Evolutionary conservation across 2,113 vertebrate genomes (phyloP), one percentile per base, ranked within the genome.

Genomic region (Gavialis gangeticus): DNA sequence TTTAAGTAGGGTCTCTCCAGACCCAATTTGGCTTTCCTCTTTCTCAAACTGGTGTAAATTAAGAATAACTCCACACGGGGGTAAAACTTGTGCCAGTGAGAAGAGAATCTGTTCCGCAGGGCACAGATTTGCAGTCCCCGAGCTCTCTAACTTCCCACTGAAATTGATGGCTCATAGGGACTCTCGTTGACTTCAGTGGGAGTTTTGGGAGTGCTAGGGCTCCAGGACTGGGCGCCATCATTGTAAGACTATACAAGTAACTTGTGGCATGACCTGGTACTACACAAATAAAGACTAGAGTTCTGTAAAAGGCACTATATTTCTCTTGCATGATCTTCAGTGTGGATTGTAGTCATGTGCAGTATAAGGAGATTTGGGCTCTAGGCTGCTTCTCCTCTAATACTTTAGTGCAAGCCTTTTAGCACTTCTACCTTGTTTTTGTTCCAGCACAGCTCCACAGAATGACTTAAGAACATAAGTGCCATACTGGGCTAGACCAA

Each of bases 271-370:
- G 97, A 97, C 97, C 92, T 97, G 46, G 93, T 97, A 97, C 97
- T 97, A 96, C 37, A 84, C 91, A 97, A 96, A 92, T 95, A 97
- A 97, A 97, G 97, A 98, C 96, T 71, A 96, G 97, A 97, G 96
- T 97, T 98, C 96, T 98, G 96, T 97, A 98, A 97, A 98, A 98
- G 98, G 98, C 98, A 98, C 98, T 98, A 97, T 95, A 96, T 97
- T 97, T 98, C 97, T 97, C 96, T 97, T 97, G 96, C 95, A 90
- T 97, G 96, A 90, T 96, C 97, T 96, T 95, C 89, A 77, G 92
- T 27, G 10, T 95, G 91, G 90, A 97, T 86, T 96, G 96, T 96
- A 97, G 96, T 96, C 94, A 82, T 57, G 76, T 85, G 97, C 96
- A 97, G 94, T 93, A 84, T 94, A 96, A 96, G 95, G 96, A 97